These are phyloP conservation scores for Battus philenor DNA, from an alignment of 1,140 invertebrate genomes.

Conservation along the genomic window DNA sequence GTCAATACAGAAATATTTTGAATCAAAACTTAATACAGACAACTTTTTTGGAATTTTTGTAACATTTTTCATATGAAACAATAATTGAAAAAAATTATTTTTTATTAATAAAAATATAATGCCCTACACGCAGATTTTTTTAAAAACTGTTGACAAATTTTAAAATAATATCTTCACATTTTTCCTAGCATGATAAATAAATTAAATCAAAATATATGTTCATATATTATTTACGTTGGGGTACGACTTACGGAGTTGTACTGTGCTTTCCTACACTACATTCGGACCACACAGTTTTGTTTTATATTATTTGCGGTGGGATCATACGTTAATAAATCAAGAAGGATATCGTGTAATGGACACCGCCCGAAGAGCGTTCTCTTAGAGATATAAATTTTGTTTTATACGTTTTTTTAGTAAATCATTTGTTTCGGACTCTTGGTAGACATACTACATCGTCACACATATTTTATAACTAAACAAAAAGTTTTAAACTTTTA, in stretches of 20 bases:
- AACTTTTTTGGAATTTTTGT: not conserved
- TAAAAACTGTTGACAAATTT: too few species aligned
- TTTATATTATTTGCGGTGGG: conserved; percentile 34
- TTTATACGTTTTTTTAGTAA: conserved; percentile 51
- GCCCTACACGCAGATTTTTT: not conserved
- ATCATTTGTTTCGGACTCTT: conserved; percentile 38
- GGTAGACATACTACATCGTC: too few species aligned
- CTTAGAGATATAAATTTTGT: conserved; percentile 50
- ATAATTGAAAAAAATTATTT: not conserved
- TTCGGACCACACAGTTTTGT: conserved; percentile 29
- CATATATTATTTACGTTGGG: not conserved
- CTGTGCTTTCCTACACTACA: not conserved
- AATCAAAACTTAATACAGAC: too few species aligned
- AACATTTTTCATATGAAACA: not conserved
- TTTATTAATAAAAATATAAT: not conserved
- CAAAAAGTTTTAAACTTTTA: too few species aligned
- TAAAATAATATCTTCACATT: too few species aligned
- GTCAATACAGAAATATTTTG: too few species aligned
- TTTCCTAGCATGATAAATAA: not conserved
- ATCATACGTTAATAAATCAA: conserved; percentile 50
- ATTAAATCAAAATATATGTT: not conserved
- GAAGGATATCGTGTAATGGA: conserved; percentile 50
- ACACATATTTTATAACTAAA: too few species aligned
- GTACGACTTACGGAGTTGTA: not conserved
- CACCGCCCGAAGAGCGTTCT: conserved; percentile 34